phyloP scores from a whole-genome alignment of 2,113 vertebrate species.

The Emydura subglobosa region DNA sequence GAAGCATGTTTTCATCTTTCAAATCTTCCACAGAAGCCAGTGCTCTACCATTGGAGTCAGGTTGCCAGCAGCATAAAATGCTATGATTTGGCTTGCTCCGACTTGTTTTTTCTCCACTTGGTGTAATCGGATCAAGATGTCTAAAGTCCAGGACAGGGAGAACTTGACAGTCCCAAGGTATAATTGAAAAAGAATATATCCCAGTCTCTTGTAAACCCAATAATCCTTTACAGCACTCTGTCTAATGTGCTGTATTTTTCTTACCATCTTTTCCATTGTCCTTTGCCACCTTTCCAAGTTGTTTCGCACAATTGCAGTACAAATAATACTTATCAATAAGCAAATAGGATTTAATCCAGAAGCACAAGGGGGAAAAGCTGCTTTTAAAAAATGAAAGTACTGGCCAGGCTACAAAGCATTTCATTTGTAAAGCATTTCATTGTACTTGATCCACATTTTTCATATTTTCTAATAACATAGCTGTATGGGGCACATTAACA shows the following conservation, averaged over 20 bases:
- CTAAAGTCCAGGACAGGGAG: not conserved
- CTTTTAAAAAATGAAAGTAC: conserved; percentile 53
- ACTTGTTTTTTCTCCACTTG: conserved; percentile 20
- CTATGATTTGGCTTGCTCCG: not conserved
- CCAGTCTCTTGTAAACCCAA: conserved; percentile 48
- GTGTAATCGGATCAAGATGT: not conserved
- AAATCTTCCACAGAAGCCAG: not conserved
- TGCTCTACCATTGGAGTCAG: not conserved
- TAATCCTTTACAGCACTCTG: conserved; percentile 61
- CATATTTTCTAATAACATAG: conserved; percentile 72
- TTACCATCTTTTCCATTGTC: conserved; percentile 64
- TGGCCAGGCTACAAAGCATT: conserved; percentile 50
- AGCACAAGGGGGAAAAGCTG: conserved; percentile 40
- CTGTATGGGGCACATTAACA: conserved; percentile 72
- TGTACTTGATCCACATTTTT: conserved; percentile 63
- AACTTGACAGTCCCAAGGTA: not conserved
- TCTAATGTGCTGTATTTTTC: conserved; percentile 59
- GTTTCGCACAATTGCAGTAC: conserved; percentile 58
- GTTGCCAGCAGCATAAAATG: not conserved
- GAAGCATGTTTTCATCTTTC: not conserved
- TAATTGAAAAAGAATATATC: conserved; percentile 40
- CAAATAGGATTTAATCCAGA: conserved; percentile 52
- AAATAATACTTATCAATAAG: conserved; percentile 67
- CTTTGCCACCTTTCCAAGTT: not conserved
- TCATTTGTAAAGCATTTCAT: conserved; percentile 69